phyloP scores from a whole-genome alignment of 2,888 invertebrate species.

The Mechanitis messenoides region DNA sequence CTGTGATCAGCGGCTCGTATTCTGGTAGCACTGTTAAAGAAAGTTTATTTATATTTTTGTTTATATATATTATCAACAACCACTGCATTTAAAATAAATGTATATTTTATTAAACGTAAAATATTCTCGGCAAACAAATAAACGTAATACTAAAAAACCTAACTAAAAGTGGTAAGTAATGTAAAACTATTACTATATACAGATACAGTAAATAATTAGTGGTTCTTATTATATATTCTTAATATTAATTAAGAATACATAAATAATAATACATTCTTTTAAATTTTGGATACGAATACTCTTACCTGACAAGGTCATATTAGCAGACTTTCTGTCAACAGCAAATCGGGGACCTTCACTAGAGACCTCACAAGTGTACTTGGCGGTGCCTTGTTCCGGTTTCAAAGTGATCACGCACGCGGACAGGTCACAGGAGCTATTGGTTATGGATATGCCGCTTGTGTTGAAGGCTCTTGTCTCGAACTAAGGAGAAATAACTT shows the following conservation, averaged over 20 bases:
- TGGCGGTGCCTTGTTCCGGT: slow-evolving; percentile 58
- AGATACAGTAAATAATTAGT: too few species aligned
- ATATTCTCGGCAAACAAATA: too few species aligned
- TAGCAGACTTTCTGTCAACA: slow-evolving; percentile 56
- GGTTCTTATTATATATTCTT: too few species aligned
- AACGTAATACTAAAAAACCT: too few species aligned
- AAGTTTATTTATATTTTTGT: too few species aligned
- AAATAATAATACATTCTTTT: neutral
- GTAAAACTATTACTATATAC: too few species aligned
- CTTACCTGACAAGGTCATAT: slow-evolving; percentile 67
- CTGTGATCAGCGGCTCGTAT: slow-evolving; percentile 67
- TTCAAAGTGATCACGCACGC: slow-evolving; percentile 53
- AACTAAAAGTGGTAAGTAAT: too few species aligned
- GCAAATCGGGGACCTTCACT: slow-evolving; percentile 68
- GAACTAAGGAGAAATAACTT: slow-evolving; percentile 36
- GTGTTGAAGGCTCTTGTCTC: slow-evolving; percentile 64
- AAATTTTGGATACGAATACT: neutral
- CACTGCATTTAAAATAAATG: too few species aligned
- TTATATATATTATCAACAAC: too few species aligned
- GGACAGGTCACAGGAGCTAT: slow-evolving; percentile 56
- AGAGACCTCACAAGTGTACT: slow-evolving; percentile 69
- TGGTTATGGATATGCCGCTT: slow-evolving; percentile 54
- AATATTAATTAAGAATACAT: too few species aligned
- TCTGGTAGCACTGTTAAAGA: slow-evolving; percentile 56
- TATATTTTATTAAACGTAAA: too few species aligned